phyloP scores from a whole-genome alignment of 2,888 invertebrate species.

The Tyria jacobaeae region DNA sequence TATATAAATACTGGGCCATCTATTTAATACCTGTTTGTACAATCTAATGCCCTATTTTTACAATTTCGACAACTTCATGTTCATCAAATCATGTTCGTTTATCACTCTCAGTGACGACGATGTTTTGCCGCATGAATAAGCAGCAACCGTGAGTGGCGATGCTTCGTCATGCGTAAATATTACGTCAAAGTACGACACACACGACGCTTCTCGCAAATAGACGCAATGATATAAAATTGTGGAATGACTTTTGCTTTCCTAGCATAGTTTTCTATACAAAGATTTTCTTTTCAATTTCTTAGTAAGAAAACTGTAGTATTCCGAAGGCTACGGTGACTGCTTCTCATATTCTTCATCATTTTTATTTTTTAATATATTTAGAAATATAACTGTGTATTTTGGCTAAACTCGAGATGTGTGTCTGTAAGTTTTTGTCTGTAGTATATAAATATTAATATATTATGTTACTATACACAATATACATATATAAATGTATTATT shows the following conservation, averaged over 20 bases:
- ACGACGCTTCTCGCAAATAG: background rate
- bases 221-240: background rate
- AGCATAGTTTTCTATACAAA: background rate
- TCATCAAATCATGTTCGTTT: constrained; percentile 12
- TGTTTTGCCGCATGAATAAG: constrained; percentile 17
- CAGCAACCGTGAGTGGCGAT: background rate
- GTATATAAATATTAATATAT: too few relatives aligned
- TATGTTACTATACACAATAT: too few relatives aligned
- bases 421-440: too few relatives aligned
- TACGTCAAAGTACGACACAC: constrained; percentile 4
- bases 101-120: constrained; percentile 15
- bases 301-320: too few relatives aligned
- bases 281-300: too few relatives aligned
- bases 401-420: too few relatives aligned
- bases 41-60: background rate
- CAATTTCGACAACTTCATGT: background rate
- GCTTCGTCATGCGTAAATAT: constrained; percentile 15
- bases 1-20: too few relatives aligned
- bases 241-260: background rate
- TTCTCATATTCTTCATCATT: too few relatives aligned
- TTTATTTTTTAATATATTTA: too few relatives aligned
- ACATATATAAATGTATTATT: too few relatives aligned
- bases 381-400: too few relatives aligned
- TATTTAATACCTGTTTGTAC: background rate
- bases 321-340: too few relatives aligned